Evolutionary conservation across 2,797 vertebrate species (phyloP).

Genomic region (Tadarida brasiliensis): DNA sequence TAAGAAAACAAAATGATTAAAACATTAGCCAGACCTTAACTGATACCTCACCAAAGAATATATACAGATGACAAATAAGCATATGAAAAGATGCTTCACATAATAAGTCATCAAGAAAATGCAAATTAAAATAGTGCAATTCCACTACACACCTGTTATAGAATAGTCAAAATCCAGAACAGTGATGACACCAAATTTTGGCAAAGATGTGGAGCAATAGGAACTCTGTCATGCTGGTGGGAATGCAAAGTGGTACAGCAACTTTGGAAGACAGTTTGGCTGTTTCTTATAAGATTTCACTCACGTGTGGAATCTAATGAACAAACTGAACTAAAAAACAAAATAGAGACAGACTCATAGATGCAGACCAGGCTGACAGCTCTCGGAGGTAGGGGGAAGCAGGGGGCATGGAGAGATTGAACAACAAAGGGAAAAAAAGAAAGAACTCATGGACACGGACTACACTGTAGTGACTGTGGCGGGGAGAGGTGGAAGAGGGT

Average conservation of each 20-base stretch:
- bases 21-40: background rate
- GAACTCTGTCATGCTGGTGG: background rate
- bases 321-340: background rate
- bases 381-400: background rate
- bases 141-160: background rate
- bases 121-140: background rate
- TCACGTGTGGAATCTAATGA: background rate
- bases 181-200: background rate
- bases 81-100: background rate
- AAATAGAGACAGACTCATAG: background rate
- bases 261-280: background rate
- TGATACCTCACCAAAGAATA: background rate
- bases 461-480: background rate
- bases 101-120: background rate
- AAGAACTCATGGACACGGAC: background rate
- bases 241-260: background rate
- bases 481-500: background rate
- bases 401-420: background rate
- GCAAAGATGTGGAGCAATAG: background rate
- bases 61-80: background rate
- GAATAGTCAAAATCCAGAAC: background rate
- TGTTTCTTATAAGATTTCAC: background rate
- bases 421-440: background rate
- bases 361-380: background rate
- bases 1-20: background rate